Evolutionary conservation across 2,113 vertebrate genomes (phyloP), one percentile per base, ranked within the genome.

Genomic region (Anguilla japonica): DNA sequence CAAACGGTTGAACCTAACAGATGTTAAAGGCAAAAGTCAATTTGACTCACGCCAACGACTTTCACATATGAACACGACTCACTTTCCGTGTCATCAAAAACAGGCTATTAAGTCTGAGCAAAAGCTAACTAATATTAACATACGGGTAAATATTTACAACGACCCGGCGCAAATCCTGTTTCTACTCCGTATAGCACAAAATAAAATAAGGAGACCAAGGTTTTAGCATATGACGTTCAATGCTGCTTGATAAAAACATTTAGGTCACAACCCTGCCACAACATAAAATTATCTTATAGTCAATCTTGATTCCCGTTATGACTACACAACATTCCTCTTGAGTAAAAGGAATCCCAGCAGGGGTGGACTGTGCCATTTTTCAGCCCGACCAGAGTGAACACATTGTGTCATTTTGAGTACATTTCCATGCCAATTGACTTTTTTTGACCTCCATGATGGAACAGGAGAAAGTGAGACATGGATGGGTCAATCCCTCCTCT

Each of bases 1-100:
- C 53, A 96, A 92, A 79, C 92, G 94, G 89, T 96, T 95, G 88
- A 96, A 96, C 89, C 96, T 96, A 56, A 53, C 7, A 43, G 22
- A 39, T 34, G 20, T 43, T 26, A 88, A 83, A 16, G 14, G 83
- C 29, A 40, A 4, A 29, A 16, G 67, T 83, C 15, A 60, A 41
- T 50, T 60, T 82, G 1, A 79, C 20, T 22, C 18, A 41, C 75
- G 46, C 26, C 46, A 26, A 13, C 13, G 0, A 20, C 29, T 81
- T 87, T 67, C 56, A 50, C 9, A 39, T 14, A 87, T 39, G 50
- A 79, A 50, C 41, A 53, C 22, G 16, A 39, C 29, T 60, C 50
- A 34, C 34, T 22, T 83, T 14, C 82, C 14, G 5, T n/a, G 18
- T 41, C 39, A 43, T 39, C 43, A 22, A 43, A 2, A 43, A 11